A percentile compares a stretch with the other conserved stretches of the same genome.
phyloP scores from a whole-genome alignment of 2,888 invertebrate species.

The Cyrtodaria siliqua region DNA sequence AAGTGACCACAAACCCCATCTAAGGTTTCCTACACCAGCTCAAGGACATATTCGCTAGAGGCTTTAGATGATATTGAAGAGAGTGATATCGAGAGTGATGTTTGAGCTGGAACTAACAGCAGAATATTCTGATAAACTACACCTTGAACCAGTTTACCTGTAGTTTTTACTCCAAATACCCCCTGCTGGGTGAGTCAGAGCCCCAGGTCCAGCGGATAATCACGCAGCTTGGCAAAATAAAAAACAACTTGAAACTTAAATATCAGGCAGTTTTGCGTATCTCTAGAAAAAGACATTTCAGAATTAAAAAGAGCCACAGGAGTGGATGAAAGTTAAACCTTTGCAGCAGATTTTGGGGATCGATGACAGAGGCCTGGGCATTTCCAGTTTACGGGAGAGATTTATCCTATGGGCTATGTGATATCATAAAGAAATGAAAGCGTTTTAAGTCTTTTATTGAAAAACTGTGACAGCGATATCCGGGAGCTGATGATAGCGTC shows the following conservation, averaged over 20 bases:
- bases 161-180: conserved; percentile 64
- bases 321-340: conserved; percentile 71
- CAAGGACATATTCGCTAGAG: conserved; percentile 46
- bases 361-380: conserved; percentile 93
- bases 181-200: conserved; percentile 50
- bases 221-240: conserved; percentile 64
- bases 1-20: conserved; percentile 67
- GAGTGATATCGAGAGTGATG: conserved; percentile 55
- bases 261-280: conserved; percentile 74
- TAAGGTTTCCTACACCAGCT: conserved; percentile 42
- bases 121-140: conserved; percentile 30
- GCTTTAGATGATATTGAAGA: conserved; percentile 61
- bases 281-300: conserved; percentile 73
- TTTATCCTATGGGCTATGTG: conserved; percentile 96
- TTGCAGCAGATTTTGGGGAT: conserved; percentile 76
- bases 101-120: conserved; percentile 36
- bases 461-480: conserved; percentile 90
- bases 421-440: conserved; percentile 94
- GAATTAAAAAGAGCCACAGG: conserved; percentile 72
- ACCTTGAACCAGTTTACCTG: conserved; percentile 25
- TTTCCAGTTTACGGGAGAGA: conserved; percentile 98
- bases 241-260: conserved; percentile 73
- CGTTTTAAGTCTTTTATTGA: conserved; percentile 92
- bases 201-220: conserved; percentile 42
- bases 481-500: conserved; percentile 94